Evolutionary conservation across 1,140 invertebrate genomes (phyloP), one percentile per base, ranked within the genome.

Genomic region (Phocides pigmalion): DNA sequence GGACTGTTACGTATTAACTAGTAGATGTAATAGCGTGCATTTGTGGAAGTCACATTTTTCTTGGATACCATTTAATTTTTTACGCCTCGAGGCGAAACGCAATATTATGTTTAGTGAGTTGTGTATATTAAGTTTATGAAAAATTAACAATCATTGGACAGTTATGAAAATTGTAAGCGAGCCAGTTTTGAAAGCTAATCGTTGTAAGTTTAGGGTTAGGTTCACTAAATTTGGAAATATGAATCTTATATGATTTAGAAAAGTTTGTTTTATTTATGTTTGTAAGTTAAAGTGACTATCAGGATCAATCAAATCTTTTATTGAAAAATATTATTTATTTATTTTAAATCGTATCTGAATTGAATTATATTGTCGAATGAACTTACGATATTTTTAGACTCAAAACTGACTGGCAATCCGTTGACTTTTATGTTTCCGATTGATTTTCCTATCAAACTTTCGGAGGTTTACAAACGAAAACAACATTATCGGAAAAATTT

Each of bases 371-470:
- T 35, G n/a, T 35, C n/a, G 32, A 1, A 2, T 12, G 11, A 35
- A n/a, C 32, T 12, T 35, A 35, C 11, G 32, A 35, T n/a, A 22
- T 41, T n/a, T n/a, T 63, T 17, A 54, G 19, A 19, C 64, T 79
- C 68, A 69, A 70, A 82, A 68, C 74, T 76, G 76, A 35, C 39
- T 39, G 62, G 70, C 70, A 37, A 72, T 53, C 71, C 71, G 70
- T 79, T 68, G 51, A 67, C 51, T 71, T 78, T 86, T 78, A 70
- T 62, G 77, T 88, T 86, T 74, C 82, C 64, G 64, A 66, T 89
- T 91, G 54, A 72, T 77, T 91, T 89, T 91, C 87, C 87, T 87
- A 89, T 91, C 89, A 91, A 89, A 91, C 89, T 91, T 91, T 89
- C 79, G 83, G 89, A 89, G 89, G 87, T 89, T 91, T 89, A 87